Conservation (phyloP, 2,888 invertebrate species). For the Archips xylosteana region DNA sequence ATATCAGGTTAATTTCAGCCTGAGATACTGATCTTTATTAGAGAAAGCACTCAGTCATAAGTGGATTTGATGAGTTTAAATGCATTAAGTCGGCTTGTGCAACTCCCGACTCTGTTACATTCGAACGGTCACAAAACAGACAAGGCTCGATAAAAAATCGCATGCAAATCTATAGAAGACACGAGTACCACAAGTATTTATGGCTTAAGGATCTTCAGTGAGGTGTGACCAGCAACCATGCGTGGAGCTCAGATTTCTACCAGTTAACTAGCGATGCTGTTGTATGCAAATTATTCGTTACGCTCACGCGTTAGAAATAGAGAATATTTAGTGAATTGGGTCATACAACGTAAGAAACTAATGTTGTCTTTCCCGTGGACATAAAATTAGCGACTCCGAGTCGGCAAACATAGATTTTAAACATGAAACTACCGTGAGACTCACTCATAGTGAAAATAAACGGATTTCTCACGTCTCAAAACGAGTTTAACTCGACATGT, state of each 20-base stretch:
- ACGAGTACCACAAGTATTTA: not conserved
- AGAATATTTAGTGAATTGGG: too few species aligned
- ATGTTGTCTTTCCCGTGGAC: too few species aligned
- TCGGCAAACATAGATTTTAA: too few species aligned
- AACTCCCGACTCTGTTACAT: not conserved
- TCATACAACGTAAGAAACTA: too few species aligned
- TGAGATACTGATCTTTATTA: constrained; percentile 36
- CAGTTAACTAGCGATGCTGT: not conserved
- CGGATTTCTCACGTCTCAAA: too few species aligned
- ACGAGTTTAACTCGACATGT: too few species aligned
- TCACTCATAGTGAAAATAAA: too few species aligned
- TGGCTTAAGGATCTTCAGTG: constrained; percentile 13
- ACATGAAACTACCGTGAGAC: too few species aligned
- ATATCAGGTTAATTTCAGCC: constrained; percentile 12
- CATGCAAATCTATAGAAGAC: too few species aligned
- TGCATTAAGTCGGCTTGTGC: not conserved
- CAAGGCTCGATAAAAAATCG: too few species aligned
- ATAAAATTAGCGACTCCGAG: too few species aligned
- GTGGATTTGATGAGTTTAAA: constrained; percentile 16
- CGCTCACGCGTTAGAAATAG: too few species aligned
- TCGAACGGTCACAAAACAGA: not conserved
- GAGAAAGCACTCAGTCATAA: constrained; percentile 37
- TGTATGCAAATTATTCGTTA: constrained; percentile 15
- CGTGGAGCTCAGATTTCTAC: constrained; percentile 22
- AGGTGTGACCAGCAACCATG: constrained; percentile 22